Conservation (phyloP, 2,113 vertebrate genomes). For the Pygoscelis antarcticus region DNA sequence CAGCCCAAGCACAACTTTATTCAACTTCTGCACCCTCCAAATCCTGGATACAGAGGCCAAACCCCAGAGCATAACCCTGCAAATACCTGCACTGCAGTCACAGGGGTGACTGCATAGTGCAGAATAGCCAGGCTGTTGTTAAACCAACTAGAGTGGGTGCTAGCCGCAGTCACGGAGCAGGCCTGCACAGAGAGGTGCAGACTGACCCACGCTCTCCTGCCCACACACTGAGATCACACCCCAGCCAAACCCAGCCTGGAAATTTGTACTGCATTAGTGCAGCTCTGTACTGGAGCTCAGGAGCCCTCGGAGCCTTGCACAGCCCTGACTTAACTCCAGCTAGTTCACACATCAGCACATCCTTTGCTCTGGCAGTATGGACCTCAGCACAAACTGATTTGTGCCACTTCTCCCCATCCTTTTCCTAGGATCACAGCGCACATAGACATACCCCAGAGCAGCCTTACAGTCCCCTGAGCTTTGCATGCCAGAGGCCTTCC, state of each 20-base stretch:
- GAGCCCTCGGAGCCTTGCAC: neutral
- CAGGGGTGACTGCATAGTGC: neutral
- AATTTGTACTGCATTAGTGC: rapidly evolving
- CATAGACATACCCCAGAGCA: rapidly evolving
- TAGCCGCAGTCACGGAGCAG: neutral
- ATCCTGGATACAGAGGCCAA: neutral
- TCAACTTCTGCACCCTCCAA: neutral
- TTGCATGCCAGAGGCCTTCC: neutral
- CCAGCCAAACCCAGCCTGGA: neutral
- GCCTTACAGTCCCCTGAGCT: neutral
- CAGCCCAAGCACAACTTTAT: neutral
- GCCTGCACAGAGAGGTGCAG: neutral
- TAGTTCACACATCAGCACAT: neutral
- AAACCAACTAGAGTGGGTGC: neutral
- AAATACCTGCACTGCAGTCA: constrained; percentile 49
- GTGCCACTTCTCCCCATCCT: neutral
- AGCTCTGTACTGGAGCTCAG: neutral
- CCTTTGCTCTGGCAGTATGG: rapidly evolving
- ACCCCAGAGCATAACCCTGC: neutral
- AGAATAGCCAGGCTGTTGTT: neutral
- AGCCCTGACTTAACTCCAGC: neutral
- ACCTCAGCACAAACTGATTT: rapidly evolving
- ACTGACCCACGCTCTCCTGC: neutral
- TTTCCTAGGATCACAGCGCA: neutral
- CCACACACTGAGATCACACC: neutral